These are phyloP conservation scores for Drosophila novamexicana DNA, from an alignment of 1,140 invertebrate species.

Conservation along the genomic window DNA sequence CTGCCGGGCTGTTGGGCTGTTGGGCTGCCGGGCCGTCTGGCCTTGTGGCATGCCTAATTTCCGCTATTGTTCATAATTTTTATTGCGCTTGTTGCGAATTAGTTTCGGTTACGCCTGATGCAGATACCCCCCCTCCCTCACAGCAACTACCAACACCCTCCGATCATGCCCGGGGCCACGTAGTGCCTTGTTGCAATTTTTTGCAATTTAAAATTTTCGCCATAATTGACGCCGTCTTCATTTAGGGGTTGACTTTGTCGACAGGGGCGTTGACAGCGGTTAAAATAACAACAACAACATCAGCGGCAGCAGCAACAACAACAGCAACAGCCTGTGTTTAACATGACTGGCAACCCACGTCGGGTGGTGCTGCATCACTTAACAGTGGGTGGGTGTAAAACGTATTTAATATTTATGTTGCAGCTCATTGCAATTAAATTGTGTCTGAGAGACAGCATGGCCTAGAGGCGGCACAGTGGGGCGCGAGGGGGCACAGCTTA, in stretches of 20 bases:
- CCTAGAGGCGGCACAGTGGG: background rate
- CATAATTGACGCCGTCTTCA: slow-evolving; percentile 63
- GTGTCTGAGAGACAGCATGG: slow-evolving; percentile 24
- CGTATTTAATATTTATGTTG: slow-evolving; percentile 40
- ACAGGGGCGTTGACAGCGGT: slow-evolving; percentile 73
- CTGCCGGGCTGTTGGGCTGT: slow-evolving; percentile 6
- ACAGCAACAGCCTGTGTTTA: slow-evolving; percentile 60
- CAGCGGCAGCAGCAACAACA: slow-evolving; percentile 33
- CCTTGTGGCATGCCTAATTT: slow-evolving; percentile 70
- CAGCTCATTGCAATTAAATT: slow-evolving; percentile 64
- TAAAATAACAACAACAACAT: slow-evolving; percentile 16
- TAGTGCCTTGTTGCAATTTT: slow-evolving; percentile 68
- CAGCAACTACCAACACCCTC: background rate
- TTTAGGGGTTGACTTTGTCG: slow-evolving; percentile 63
- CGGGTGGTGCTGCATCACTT: slow-evolving; percentile 7
- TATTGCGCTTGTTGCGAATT: slow-evolving; percentile 83
- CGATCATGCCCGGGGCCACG: background rate
- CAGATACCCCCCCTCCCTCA: slow-evolving; percentile 2
- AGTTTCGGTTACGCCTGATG: slow-evolving; percentile 76
- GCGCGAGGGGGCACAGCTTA: background rate
- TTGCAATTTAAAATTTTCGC: slow-evolving; percentile 79
- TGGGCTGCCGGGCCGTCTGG: slow-evolving; percentile 10
- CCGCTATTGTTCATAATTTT: slow-evolving; percentile 83
- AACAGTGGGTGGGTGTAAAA: slow-evolving; percentile 35
- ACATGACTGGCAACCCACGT: slow-evolving; percentile 63